Conservation (phyloP, 2,113 vertebrate species). For the Callipepla squamata region DNA sequence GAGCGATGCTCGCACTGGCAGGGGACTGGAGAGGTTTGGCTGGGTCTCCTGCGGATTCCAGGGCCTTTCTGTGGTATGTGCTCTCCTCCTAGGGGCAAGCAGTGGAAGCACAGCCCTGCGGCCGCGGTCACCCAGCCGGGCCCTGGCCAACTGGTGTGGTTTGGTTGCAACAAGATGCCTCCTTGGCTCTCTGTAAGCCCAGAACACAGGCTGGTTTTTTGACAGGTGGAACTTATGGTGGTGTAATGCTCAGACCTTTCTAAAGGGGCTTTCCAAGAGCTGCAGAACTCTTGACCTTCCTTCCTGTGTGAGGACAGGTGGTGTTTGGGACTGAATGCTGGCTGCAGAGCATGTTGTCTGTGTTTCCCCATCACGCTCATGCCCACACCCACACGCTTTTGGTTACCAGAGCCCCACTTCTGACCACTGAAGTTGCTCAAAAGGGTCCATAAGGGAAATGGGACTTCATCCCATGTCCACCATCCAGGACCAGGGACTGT, state of each 20-base stretch:
- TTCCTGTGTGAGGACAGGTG: constrained; percentile 23
- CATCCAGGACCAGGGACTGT: not conserved
- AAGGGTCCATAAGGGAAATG: not conserved
- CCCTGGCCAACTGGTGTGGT: not conserved
- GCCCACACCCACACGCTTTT: not conserved
- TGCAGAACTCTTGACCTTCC: constrained; percentile 25
- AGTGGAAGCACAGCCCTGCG: constrained; percentile 61
- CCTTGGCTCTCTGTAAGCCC: not conserved
- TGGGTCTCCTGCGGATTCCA: constrained; percentile 5
- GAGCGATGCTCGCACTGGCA: fast-evolving
- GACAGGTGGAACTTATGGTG: not conserved
- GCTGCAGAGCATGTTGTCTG: not conserved
- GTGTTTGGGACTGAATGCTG: constrained; percentile 1
- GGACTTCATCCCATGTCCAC: not conserved
- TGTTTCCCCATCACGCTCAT: not conserved
- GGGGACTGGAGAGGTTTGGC: not conserved
- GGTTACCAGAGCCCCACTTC: not conserved
- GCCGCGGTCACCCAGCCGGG: not conserved
- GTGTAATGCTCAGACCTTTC: not conserved
- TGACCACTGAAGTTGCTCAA: not conserved
- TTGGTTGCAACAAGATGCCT: not conserved
- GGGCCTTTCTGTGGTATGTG: constrained; percentile 62
- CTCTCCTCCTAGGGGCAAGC: constrained; percentile 79
- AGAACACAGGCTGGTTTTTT: not conserved
- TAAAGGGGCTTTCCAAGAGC: constrained; percentile 34